Evolutionary conservation across 2,797 vertebrate genomes (phyloP).

Genomic region (Enteromius trimaculatus): DNA sequence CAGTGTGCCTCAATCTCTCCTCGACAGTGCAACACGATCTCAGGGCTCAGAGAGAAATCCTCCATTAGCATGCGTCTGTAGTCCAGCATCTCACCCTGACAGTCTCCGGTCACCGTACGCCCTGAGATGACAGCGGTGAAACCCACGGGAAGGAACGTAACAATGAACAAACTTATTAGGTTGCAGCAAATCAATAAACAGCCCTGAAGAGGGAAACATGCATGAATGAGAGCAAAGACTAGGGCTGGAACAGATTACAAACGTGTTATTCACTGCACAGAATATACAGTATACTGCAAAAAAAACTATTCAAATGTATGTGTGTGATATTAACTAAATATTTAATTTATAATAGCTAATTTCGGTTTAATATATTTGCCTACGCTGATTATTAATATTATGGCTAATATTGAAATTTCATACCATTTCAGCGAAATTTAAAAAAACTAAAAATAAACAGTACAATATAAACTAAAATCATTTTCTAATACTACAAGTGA

Average conservation of each 20-base stretch:
- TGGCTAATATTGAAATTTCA: background rate
- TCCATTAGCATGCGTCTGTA: slow-evolving; percentile 91
- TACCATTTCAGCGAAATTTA: background rate
- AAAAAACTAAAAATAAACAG: background rate
- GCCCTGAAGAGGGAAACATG: background rate
- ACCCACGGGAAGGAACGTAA: background rate
- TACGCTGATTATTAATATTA: background rate
- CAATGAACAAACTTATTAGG: slow-evolving; percentile 5
- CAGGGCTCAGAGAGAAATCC: slow-evolving; percentile 87
- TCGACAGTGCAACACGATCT: slow-evolving; percentile 88
- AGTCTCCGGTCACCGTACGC: slow-evolving; percentile 84
- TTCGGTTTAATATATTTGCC: background rate
- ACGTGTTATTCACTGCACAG: background rate
- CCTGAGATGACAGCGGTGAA: slow-evolving; percentile 24
- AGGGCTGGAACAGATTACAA: background rate
- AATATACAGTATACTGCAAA: background rate
- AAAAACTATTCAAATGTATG: background rate
- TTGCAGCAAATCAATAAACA: slow-evolving; percentile 24
- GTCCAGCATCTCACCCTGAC: slow-evolving; percentile 89
- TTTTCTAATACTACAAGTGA: background rate
- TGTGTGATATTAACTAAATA: background rate
- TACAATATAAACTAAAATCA: background rate
- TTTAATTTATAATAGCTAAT: background rate
- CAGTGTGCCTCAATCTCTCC: slow-evolving; percentile 87
- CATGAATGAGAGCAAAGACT: background rate